These are phyloP conservation scores for Fringilla coelebs DNA, from an alignment of 2,797 vertebrate genomes.

Conservation along the genomic window DNA sequence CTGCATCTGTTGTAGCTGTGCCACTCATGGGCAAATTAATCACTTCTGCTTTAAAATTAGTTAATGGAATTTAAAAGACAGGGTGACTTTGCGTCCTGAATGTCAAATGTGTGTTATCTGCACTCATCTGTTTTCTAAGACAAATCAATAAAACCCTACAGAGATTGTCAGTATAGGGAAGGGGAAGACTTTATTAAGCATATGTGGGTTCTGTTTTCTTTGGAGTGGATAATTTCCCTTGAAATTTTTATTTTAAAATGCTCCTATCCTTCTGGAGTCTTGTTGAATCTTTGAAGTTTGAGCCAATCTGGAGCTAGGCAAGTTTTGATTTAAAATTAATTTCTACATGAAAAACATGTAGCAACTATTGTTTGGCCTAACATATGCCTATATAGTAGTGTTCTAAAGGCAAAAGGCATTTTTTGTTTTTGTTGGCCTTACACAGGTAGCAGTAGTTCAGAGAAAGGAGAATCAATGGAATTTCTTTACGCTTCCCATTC, in stretches of 20 bases:
- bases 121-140: not conserved
- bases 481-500: not conserved
- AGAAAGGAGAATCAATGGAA: not conserved
- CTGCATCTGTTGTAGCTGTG: constrained; percentile 7
- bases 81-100: not conserved
- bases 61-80: not conserved
- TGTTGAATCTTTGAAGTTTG: not conserved
- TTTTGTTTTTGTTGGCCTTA: not conserved
- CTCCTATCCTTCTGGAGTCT: not conserved
- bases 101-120: not conserved
- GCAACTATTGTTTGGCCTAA: not conserved
- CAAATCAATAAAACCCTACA: not conserved
- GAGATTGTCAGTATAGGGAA: not conserved
- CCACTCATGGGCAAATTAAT: constrained; percentile 17
- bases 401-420: not conserved
- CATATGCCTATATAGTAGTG: not conserved
- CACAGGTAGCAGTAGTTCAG: not conserved
- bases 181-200: not conserved
- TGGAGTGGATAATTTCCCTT: not conserved
- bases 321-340: not conserved
- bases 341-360: not conserved
- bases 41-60: not conserved
- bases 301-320: not conserved
- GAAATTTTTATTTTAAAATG: not conserved
- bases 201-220: not conserved